These are phyloP conservation scores for Orchesella cincta DNA, from an alignment of 1,140 invertebrate species.

Conservation along the genomic window DNA sequence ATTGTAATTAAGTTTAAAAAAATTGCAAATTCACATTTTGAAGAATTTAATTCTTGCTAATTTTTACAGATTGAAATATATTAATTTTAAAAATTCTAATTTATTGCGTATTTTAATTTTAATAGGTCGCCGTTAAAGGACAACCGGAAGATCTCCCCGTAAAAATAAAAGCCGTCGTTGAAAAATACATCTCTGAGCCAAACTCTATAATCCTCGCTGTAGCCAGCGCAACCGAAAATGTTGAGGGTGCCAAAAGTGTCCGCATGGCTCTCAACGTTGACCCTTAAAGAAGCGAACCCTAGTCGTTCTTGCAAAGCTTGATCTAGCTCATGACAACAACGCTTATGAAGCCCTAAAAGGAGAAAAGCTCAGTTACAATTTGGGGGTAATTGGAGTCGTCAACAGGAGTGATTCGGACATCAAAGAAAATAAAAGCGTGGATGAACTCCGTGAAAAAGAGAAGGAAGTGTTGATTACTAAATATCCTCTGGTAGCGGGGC, in stretches of 20 bases:
- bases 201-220: conserved; percentile 59
- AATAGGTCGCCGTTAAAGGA: neutral
- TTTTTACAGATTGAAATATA: too few species aligned
- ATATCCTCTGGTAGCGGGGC: too few species aligned
- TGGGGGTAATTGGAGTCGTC: conserved; percentile 98
- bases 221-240: conserved; percentile 63
- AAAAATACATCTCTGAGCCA: conserved; percentile 54
- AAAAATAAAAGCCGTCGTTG: conserved; percentile 54
- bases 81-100: too few species aligned
- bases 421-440: conserved; percentile 78
- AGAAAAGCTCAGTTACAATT: conserved; percentile 96
- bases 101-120: too few species aligned
- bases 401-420: conserved; percentile 81
- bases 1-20: too few species aligned
- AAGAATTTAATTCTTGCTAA: too few species aligned
- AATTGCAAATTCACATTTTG: too few species aligned
- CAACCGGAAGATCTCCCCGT: conserved; percentile 49
- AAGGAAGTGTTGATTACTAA: too few species aligned
- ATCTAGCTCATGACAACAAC: conserved; percentile 98
- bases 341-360: conserved; percentile 97
- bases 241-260: conserved; percentile 61
- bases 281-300: conserved; percentile 64
- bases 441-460: conserved; percentile 91
- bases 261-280: conserved; percentile 63
- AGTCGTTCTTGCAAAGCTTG: conserved; percentile 75